Conservation (phyloP, 2,113 vertebrate species). For the Argyrosomus japonicus region DNA sequence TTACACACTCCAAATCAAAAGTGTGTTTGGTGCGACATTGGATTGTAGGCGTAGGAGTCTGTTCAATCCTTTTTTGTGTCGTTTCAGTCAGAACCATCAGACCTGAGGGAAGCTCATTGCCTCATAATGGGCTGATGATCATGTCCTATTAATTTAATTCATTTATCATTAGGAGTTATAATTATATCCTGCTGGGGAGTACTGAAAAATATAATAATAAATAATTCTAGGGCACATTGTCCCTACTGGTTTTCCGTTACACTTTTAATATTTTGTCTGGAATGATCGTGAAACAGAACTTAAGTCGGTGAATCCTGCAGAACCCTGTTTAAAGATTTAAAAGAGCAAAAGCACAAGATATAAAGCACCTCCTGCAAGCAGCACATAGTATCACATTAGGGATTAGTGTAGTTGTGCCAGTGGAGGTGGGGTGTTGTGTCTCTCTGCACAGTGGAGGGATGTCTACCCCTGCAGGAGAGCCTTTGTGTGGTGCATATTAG, state of each 20-base stretch:
- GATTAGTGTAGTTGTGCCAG: conserved; percentile 27
- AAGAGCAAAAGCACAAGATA: not conserved
- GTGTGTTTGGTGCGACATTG: not conserved
- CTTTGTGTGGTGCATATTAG: conserved; percentile 40
- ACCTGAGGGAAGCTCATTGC: not conserved
- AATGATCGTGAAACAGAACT: not conserved
- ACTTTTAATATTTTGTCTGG: not conserved
- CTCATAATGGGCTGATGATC: not conserved
- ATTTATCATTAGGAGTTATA: not conserved
- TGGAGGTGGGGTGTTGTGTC: conserved; percentile 29
- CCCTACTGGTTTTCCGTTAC: too few relatives aligned
- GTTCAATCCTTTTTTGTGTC: not conserved
- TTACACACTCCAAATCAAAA: not conserved
- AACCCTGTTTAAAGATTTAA: not conserved
- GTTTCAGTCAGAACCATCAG: not conserved
- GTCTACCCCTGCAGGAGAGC: conserved; percentile 49
- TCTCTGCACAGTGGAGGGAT: conserved; percentile 23
- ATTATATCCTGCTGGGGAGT: not conserved
- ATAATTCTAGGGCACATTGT: not conserved
- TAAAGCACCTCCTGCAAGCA: conserved; percentile 1
- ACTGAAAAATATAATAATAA: not conserved
- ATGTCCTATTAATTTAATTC: not conserved
- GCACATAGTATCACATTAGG: conserved; percentile 11
- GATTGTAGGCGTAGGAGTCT: not conserved
- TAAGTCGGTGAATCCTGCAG: not conserved